Percentiles rank a stretch among this genome's conserved stretches.
Conservation (phyloP, 1,140 invertebrate genomes). For the Ylistrum balloti region DNA sequence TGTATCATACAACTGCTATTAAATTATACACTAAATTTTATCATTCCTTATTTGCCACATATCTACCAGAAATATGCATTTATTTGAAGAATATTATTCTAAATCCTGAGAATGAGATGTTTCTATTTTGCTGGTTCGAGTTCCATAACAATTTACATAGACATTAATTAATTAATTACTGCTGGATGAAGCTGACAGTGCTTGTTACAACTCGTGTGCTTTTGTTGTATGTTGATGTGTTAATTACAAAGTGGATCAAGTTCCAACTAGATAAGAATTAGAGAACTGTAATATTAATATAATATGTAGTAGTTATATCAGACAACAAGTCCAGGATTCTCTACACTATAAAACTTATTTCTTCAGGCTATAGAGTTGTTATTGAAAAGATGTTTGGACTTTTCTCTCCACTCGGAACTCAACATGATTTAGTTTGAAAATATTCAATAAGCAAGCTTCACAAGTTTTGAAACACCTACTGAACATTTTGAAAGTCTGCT, state of each 20-base stretch:
- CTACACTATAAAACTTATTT: too few relatives aligned
- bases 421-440: too few relatives aligned
- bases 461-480: too few relatives aligned
- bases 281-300: neutral
- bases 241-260: slow-evolving; percentile 7
- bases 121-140: neutral
- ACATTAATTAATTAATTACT: neutral
- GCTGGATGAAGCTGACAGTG: neutral
- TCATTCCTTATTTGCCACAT: neutral
- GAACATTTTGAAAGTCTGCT: too few relatives aligned
- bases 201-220: neutral
- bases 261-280: neutral
- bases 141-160: neutral
- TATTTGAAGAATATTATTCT: neutral
- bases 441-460: too few relatives aligned
- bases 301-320: too few relatives aligned
- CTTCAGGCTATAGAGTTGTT: too few relatives aligned
- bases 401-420: too few relatives aligned
- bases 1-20: neutral
- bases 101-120: neutral
- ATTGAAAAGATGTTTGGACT: too few relatives aligned
- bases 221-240: slow-evolving; percentile 16
- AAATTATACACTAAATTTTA: neutral
- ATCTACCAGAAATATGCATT: neutral
- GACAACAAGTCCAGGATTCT: too few relatives aligned